Evolutionary conservation across 2,797 vertebrate genomes (phyloP).

Genomic region (Sebastes nivosus): DNA sequence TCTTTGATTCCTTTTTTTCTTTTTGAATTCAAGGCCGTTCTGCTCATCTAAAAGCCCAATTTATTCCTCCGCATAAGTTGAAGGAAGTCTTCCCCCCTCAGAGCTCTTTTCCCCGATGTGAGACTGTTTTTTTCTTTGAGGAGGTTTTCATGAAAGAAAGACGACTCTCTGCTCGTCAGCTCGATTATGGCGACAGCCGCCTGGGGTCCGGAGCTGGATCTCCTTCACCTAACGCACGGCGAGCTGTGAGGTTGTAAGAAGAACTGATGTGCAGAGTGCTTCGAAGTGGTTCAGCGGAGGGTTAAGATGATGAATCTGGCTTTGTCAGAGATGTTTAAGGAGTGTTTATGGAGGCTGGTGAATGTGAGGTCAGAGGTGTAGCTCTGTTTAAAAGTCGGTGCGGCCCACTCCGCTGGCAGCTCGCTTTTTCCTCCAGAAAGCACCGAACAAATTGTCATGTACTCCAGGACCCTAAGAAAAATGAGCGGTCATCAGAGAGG

Average conservation of each 20-base stretch:
- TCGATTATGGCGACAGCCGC: constrained; percentile 14
- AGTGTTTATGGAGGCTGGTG: background rate
- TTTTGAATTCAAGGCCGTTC: constrained; percentile 43
- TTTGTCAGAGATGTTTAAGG: constrained; percentile 15
- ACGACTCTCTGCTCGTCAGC: constrained; percentile 42
- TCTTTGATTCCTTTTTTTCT: constrained; percentile 40
- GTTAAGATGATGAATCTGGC: constrained; percentile 7
- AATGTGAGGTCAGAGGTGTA: background rate
- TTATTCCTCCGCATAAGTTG: constrained; percentile 55
- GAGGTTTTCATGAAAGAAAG: constrained; percentile 39
- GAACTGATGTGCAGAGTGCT: background rate
- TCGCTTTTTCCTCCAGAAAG: background rate
- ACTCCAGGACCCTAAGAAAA: constrained; percentile 15
- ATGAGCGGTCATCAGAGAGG: constrained; percentile 28
- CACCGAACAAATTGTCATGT: constrained; percentile 20
- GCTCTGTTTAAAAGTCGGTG: background rate
- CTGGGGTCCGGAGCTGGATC: constrained; percentile 1
- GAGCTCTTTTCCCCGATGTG: background rate
- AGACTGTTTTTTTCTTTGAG: background rate
- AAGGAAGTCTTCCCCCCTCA: constrained; percentile 34
- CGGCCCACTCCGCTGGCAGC: background rate
- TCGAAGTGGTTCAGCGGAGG: background rate
- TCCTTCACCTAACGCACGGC: background rate
- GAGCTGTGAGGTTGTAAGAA: background rate
- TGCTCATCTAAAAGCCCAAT: constrained; percentile 51